Base-by-base conservation (phyloP, 2,888 invertebrate species). In the Gastracanthus pulcherrimus region DNA sequence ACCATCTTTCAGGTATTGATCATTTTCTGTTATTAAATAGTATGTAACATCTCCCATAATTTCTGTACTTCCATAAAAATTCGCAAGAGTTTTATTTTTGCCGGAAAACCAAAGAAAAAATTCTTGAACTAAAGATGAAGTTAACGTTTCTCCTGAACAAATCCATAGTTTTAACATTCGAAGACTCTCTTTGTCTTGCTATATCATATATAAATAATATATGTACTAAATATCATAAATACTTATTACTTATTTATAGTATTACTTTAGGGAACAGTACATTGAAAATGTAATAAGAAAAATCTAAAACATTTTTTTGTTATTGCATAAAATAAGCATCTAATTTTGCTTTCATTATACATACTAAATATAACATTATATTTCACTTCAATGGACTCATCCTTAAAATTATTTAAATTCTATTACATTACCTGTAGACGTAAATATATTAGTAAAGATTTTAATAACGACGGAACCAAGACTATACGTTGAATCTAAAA, bases 61-160 rank as follows among this genome's bases (percentile, higher is more conserved):
- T 90, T 98, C 98, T 0, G 98, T 97, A 84, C 97, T 97, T 0
- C 98, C 98, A 87, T 97, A 98, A 89, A 97, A 97, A 89, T 98
- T 98, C 72, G 96, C 97, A 55, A 98, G 92, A 19, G 93, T 93
- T 83, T 95, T 95, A 1, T 92, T 91, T 11, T 94, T 93, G 76
- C 93, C 93, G n/a, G 94, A 93, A 84, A 97, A 97, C 84, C 95
- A 94, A 41, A 94, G 92, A 90, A 97, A 97, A 92, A 97, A 98
- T 86, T 96, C 94, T 51, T 93, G 92, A 0, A 96, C 96, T 41
- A 97, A 91, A 0, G 95, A 93, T 6, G 94, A 93, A 16, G 95
- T 93, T 0, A 98, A 93, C 0, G 95, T 95, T 90, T 98, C 98
- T 0, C 98, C 98, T 0, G 97, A 97, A 87, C 97, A 97, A 16